Percentiles rank a stretch among this genome's conserved stretches.
These are phyloP conservation scores for Trissolcus japonicus DNA, from an alignment of 2,888 invertebrate species.

Conservation along the genomic window DNA sequence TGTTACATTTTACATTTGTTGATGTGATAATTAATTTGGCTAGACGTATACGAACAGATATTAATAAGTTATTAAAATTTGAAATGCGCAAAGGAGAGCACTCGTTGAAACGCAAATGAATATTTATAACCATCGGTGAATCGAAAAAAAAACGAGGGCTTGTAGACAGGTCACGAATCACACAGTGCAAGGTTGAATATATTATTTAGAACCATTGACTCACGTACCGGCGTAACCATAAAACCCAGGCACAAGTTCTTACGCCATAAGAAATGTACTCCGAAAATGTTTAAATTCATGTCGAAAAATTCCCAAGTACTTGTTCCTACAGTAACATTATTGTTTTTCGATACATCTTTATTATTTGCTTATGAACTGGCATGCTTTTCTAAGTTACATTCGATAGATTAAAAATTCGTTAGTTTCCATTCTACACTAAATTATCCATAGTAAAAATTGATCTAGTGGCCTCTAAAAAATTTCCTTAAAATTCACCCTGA, in stretches of 20 bases:
- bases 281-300: conserved; percentile 31
- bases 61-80: neutral
- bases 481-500: too few relatives aligned
- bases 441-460: too few relatives aligned
- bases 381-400: too few relatives aligned
- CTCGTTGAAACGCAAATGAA: conserved; percentile 7
- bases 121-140: conserved; percentile 19
- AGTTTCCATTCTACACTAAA: too few relatives aligned
- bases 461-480: too few relatives aligned
- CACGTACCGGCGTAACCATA: conserved; percentile 46
- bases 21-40: too few relatives aligned
- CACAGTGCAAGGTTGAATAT: conserved; percentile 41
- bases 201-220: conserved; percentile 48
- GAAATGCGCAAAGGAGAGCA: neutral
- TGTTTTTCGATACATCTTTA: neutral
- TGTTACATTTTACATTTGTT: too few relatives aligned
- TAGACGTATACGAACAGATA: too few relatives aligned
- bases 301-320: conserved; percentile 13
- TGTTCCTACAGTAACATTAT: conserved; percentile 13
- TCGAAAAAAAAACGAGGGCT: conserved; percentile 28
- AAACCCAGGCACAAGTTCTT: conserved; percentile 35
- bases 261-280: conserved; percentile 21
- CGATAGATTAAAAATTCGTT: too few relatives aligned
- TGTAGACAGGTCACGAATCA: conserved; percentile 37
- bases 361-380: too few relatives aligned